phyloP scores from a whole-genome alignment of 2,888 invertebrate species.

The Pristionchus entomophagus region DNA sequence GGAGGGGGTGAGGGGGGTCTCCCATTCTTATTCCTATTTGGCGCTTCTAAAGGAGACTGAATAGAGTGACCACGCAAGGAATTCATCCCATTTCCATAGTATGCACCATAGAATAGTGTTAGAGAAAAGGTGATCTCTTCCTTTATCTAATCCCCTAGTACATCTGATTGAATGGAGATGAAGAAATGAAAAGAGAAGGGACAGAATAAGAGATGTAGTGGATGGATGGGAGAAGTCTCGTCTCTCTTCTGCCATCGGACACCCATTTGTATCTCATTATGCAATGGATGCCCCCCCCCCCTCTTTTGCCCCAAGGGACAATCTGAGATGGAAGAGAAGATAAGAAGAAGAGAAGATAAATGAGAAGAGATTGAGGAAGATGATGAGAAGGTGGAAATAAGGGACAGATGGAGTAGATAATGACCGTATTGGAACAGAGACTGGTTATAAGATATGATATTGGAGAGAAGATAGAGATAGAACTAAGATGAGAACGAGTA shows the following conservation, averaged over 20 bases:
- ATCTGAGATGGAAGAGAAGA: neutral
- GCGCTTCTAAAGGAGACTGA: neutral
- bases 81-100: neutral
- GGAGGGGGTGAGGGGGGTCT: neutral
- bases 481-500: neutral
- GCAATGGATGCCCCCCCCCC: neutral
- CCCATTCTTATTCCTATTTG: neutral
- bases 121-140: neutral
- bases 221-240: neutral
- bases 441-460: neutral
- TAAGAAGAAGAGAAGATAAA: conserved; percentile 2
- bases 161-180: too few species aligned
- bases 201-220: neutral
- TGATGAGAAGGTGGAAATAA: neutral
- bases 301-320: conserved; percentile 21
- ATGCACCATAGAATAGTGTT: neutral
- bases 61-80: neutral
- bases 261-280: conserved; percentile 43
- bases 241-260: conserved; percentile 26
- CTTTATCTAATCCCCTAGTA: neutral
- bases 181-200: neutral
- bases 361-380: neutral
- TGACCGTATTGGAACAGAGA: neutral
- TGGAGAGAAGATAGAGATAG: neutral
- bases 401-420: neutral